These are phyloP conservation scores for Hermodice carunculata DNA, from an alignment of 2,888 invertebrate genomes.

Conservation along the genomic window DNA sequence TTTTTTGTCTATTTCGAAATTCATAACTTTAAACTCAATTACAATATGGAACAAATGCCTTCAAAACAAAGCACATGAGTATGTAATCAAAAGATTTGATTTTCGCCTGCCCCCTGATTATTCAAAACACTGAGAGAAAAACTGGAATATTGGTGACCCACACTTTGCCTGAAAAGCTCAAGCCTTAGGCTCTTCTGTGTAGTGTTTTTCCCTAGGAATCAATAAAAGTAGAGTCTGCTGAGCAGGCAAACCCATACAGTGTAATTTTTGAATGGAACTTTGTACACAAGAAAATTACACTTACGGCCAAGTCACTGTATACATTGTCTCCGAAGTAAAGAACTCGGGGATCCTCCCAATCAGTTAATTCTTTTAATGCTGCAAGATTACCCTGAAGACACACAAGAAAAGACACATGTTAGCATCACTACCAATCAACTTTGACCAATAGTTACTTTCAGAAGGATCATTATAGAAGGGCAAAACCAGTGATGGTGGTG, in stretches of 20 bases:
- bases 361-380: constrained; percentile 91
- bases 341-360: constrained; percentile 91
- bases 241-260: neutral
- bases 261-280: no score
- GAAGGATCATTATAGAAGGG: no score
- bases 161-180: no score
- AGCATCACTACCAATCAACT: no score
- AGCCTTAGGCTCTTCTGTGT: no score
- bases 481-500: no score
- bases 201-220: no score
- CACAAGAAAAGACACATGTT: neutral
- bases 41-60: neutral
- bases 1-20: no score
- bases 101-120: no score
- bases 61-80: neutral
- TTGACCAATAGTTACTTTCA: no score
- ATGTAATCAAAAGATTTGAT: neutral
- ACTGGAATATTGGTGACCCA: no score
- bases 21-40: neutral
- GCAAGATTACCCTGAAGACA: constrained; percentile 86
- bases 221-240: neutral
- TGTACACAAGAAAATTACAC: constrained; percentile 32
- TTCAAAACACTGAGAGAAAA: no score
- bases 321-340: constrained; percentile 99
- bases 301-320: constrained; percentile 89